These are phyloP conservation scores for Bombyx huttoni DNA, from an alignment of 2,888 invertebrate genomes.

Conservation along the genomic window DNA sequence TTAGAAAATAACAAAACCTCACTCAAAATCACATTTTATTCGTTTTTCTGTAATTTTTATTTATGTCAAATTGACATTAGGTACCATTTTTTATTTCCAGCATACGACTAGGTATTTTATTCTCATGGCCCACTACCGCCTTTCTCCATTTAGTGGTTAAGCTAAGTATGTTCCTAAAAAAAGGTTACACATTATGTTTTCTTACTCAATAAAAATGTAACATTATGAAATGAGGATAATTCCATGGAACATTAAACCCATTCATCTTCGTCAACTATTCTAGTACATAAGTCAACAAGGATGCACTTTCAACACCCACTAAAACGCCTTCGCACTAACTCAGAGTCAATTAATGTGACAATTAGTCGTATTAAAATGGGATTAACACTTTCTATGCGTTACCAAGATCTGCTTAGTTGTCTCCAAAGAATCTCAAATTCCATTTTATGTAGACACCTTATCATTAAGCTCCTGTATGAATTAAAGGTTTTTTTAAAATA, in stretches of 20 bases:
- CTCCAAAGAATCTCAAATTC: constrained; percentile 20
- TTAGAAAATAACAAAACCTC: no score
- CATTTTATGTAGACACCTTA: constrained; percentile 15
- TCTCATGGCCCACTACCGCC: no score
- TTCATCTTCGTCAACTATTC: neutral
- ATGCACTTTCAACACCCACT: neutral
- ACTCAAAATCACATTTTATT: no score
- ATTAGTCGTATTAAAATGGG: constrained; percentile 61
- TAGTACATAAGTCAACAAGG: neutral
- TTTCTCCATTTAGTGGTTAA: no score
- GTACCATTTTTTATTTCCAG: no score
- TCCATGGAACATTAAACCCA: neutral
- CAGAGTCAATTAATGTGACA: constrained; percentile 40
- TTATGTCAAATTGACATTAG: no score
- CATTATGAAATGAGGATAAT: no score
- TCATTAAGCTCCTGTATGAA: neutral
- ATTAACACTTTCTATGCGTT: constrained; percentile 51
- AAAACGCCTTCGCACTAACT: constrained; percentile 11
- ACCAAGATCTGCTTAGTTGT: constrained; percentile 30
- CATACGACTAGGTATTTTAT: no score
- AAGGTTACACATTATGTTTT: no score
- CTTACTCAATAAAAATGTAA: no score
- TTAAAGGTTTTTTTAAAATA: constrained; percentile 16
- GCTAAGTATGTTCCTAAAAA: no score
- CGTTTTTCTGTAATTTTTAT: no score